Base-by-base conservation (phyloP, 2,888 invertebrate species). In the Melanotus villosus region DNA sequence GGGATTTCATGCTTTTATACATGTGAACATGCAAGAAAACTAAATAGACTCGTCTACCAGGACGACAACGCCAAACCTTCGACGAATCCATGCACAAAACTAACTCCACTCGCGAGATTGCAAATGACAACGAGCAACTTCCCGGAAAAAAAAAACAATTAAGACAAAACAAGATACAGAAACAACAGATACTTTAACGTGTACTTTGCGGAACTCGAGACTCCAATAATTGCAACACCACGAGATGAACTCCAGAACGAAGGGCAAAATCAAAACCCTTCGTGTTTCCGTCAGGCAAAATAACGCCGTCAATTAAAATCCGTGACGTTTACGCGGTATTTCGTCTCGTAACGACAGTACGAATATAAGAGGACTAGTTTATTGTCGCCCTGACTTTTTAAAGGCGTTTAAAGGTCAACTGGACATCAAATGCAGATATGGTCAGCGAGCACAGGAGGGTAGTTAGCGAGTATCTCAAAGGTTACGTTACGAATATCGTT, bases 311-410 rank as follows among this genome's bases (percentile, higher is more conserved):
- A 23, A 23, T 47, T 23, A 23, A 3, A 47, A 47, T 47, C 21
- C 19, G 12, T 14, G 26, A 26, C 47, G 47, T 12, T 50, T 60
- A 62, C 32, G 19, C 69, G 70, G 57, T 74, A 74, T 74, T 72
- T 73, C 19, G 34, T 23, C 4, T 23, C 19, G 47, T 32, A 52
- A 52, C 16, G 16, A 32, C 52, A 38, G 50, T 54, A 71, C 45
- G 60, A 67, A 70, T 68, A 67, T 62, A 59, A 68, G 47, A 57
- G 57, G 57, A 47, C 60, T 62, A 72, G 68, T 74, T 74, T 76
- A 76, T 76, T 76, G 70, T 71, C 67, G 67, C 65, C 66, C 54
- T 75, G 76, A 76, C 76, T 75, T 76, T 76, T 76, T 75, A 68
- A 68, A 72, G 66, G 68, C 72, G 65, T 54, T 41, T 67, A 76